phyloP scores from a whole-genome alignment of 2,797 vertebrate species.

The Halcyon smyrnensis region DNA sequence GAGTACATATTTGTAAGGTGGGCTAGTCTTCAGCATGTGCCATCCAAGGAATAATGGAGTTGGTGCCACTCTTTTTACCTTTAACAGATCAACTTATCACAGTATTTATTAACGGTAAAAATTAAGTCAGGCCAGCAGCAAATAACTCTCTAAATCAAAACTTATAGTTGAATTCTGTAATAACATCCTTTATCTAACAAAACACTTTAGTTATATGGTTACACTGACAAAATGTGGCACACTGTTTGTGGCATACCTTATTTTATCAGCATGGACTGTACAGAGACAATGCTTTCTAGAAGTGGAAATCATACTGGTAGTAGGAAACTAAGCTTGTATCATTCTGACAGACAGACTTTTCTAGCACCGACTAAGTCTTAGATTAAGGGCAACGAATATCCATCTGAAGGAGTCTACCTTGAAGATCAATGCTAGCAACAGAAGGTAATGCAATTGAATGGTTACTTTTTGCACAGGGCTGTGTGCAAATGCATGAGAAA shows the following conservation, averaged over 20 bases:
- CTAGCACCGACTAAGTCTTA: not conserved
- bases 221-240: not conserved
- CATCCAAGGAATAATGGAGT: not conserved
- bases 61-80: not conserved
- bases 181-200: not conserved
- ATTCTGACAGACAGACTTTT: not conserved
- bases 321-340: not conserved
- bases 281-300: not conserved
- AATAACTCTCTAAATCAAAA: not conserved
- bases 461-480: not conserved
- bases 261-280: not conserved
- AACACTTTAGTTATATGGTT: not conserved
- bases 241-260: not conserved
- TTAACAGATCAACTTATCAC: not conserved
- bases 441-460: not conserved
- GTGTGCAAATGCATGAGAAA: not conserved
- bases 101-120: not conserved
- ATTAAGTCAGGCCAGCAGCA: not conserved
- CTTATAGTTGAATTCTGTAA: not conserved
- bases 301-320: not conserved
- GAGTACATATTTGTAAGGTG: not conserved
- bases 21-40: not conserved
- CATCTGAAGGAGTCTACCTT: accelerated
- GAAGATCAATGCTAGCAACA: not conserved
- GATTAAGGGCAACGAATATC: not conserved